Evolutionary conservation across 2,113 vertebrate species (phyloP).

Genomic region (Chloropsis hardwickii): DNA sequence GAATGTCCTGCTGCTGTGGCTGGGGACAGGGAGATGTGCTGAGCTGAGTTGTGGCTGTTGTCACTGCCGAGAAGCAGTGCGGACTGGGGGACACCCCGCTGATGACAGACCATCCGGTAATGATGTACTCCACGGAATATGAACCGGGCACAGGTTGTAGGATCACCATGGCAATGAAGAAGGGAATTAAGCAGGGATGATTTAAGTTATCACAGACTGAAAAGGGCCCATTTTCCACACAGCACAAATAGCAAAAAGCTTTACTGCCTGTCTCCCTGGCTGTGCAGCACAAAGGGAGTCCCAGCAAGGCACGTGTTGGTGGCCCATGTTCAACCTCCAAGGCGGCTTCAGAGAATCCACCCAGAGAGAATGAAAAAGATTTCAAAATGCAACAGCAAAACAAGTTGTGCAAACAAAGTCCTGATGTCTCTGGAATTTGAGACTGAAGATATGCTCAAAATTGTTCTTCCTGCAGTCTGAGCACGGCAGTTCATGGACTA

Average conservation of each 20-base stretch:
- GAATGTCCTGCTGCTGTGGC: background rate
- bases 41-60: accelerated
- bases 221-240: accelerated
- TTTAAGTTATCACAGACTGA: background rate
- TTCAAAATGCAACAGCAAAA: background rate
- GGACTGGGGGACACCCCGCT: accelerated
- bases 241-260: background rate
- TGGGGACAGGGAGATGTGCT: accelerated
- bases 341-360: background rate
- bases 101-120: background rate
- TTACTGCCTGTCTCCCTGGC: background rate
- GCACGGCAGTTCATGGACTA: background rate
- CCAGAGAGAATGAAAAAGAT: background rate
- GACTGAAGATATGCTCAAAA: background rate
- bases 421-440: background rate
- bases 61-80: accelerated
- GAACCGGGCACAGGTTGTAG: accelerated
- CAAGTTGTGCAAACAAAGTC: background rate
- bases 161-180: background rate
- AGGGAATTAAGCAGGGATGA: accelerated
- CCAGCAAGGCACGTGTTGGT: background rate
- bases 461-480: accelerated
- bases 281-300: background rate
- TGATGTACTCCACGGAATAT: accelerated
- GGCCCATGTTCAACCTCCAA: background rate